Evolutionary conservation across 1,140 invertebrate genomes (phyloP), one percentile per base, ranked within the genome.

Genomic region (Chironomus tepperi): DNA sequence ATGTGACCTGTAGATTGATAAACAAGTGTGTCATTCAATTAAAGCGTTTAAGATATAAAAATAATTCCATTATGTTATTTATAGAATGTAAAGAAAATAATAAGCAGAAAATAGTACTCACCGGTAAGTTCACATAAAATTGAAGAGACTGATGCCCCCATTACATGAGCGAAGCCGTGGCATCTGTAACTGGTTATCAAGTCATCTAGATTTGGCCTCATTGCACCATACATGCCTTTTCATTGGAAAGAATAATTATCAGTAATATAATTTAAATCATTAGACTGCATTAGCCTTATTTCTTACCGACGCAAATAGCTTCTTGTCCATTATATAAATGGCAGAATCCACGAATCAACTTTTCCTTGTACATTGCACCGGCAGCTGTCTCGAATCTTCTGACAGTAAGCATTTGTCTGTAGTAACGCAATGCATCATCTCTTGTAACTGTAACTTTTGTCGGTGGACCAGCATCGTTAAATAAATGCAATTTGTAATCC

Each of bases 91-190:
- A 34, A 34, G 24, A 34, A 34, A 34, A 34, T 34, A 34, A 34
- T 1, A 34, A 34, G 5, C 1, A 34, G 5, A 34, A 34, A 5
- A 34, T 34, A 5, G 24, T 34, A 34, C 24, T 34, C 1, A 34
- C 24, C 24, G 6, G 94, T 93, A 16, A 99, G 83, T 85, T 99
- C 98, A 15, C 90, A 85, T 16, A 99, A 81, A 0, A 99, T 90
- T 1, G 89, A 90, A 0, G 88, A 76, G 0, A 90, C 82, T 8
- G 88, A 80, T 0, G 94, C 87, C 0, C 97, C 97, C 89, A 97
- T 81, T 86, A 86, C 0, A 87, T 82, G 79, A 85, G 89, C 86
- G 90, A 90, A 93, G 72, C 87, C 90, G 79, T 93, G 83, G 34
- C 78, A 79, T 6, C 82, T 79, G 81, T 93, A 92, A 0, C 91